phyloP scores from a whole-genome alignment of 2,888 invertebrate species.

The Bhutanitis thaidina region DNA sequence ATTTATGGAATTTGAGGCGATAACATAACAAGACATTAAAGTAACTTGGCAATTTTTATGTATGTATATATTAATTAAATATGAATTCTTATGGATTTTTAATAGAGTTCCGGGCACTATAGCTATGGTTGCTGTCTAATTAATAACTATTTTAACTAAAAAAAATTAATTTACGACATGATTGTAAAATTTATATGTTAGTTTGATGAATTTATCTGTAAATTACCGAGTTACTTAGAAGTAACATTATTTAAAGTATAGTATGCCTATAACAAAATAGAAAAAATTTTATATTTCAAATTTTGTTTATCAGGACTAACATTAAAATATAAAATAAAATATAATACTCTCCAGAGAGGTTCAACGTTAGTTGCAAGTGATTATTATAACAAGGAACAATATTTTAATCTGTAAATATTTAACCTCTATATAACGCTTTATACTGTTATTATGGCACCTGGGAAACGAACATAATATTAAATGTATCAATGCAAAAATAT shows the following conservation, averaged over 20 bases:
- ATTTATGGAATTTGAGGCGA: neutral
- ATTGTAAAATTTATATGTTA: no score
- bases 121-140: no score
- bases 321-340: neutral
- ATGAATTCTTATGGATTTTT: no score
- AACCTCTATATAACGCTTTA: slow-evolving; percentile 5
- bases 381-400: slow-evolving; percentile 5
- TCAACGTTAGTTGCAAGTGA: neutral
- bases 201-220: neutral
- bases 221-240: neutral
- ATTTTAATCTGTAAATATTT: slow-evolving; percentile 13
- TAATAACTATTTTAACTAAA: no score
- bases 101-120: no score
- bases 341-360: neutral
- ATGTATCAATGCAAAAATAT: slow-evolving; percentile 17
- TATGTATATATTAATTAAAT: no score
- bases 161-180: no score
- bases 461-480: slow-evolving; percentile 5
- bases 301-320: neutral
- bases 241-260: neutral
- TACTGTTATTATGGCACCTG: slow-evolving; percentile 17
- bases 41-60: neutral
- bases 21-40: neutral
- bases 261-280: neutral
- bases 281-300: neutral